These are phyloP conservation scores for Silurus meridionalis DNA, from an alignment of 2,113 vertebrate genomes.

Conservation along the genomic window DNA sequence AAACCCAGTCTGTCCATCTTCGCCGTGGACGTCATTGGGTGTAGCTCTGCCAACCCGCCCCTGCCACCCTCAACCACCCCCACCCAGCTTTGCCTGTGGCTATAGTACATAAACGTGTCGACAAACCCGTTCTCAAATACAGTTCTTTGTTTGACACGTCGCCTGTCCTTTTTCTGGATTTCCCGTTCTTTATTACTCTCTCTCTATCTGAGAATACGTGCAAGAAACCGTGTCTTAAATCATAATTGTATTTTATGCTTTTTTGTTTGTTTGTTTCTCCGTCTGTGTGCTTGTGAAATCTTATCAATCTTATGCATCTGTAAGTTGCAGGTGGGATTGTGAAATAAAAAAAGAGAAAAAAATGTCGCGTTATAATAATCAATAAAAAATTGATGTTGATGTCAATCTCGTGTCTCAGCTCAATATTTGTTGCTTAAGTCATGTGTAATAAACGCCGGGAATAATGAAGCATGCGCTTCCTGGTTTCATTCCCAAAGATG, in stretches of 20 bases:
- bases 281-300: slow-evolving; percentile 47
- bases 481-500: not conserved
- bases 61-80: not conserved
- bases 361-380: not conserved
- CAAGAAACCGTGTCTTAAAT: slow-evolving; percentile 45
- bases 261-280: slow-evolving; percentile 36
- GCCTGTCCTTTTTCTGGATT: not conserved
- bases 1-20: not conserved
- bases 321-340: slow-evolving; percentile 46
- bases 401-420: not conserved
- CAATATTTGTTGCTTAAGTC: not conserved
- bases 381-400: slow-evolving; percentile 53
- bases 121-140: not conserved
- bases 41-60: not conserved
- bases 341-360: slow-evolving; percentile 24
- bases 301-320: slow-evolving; percentile 35
- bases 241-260: slow-evolving; percentile 9
- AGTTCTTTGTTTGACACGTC: not conserved
- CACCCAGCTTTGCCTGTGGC: slow-evolving; percentile 28
- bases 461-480: no score
- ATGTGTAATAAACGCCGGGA: not conserved
- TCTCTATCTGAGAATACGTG: slow-evolving; percentile 29
- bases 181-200: not conserved
- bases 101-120: slow-evolving; percentile 23
- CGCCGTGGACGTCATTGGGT: not conserved